Conservation (phyloP, 2,113 vertebrate genomes). For the Hippopotamus amphibius region DNA sequence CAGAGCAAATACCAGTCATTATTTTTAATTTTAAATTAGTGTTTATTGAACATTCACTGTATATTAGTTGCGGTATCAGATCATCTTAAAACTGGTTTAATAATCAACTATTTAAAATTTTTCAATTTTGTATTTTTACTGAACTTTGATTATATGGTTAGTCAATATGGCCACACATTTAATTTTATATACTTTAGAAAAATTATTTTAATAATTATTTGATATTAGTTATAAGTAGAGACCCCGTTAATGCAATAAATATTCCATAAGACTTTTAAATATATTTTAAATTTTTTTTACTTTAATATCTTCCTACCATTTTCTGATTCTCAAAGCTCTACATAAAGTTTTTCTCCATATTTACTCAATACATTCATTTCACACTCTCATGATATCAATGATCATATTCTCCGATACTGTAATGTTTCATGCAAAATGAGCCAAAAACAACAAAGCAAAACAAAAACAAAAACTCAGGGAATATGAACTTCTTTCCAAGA, state of each 20-base stretch:
- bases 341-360: not conserved
- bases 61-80: not conserved
- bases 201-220: constrained; percentile 11
- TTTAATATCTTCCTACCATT: not conserved
- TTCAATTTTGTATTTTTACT: constrained; percentile 15
- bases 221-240: not conserved
- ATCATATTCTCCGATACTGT: not conserved
- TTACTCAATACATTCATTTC: not conserved
- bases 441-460: not conserved
- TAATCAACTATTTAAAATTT: constrained; percentile 22
- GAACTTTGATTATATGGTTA: not conserved
- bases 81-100: constrained; percentile 51
- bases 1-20: not conserved
- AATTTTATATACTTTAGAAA: not conserved
- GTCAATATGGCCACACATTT: not conserved
- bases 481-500: not conserved
- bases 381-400: not conserved
- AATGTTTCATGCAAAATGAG: not conserved
- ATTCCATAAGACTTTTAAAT: not conserved
- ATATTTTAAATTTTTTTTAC: not conserved
- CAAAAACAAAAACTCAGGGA: not conserved
- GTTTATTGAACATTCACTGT: not conserved
- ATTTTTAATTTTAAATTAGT: constrained; percentile 30
- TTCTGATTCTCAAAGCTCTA: not conserved
- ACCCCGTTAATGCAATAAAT: not conserved